Conservation (phyloP, 2,888 invertebrate genomes). For the Carcina quercana region DNA sequence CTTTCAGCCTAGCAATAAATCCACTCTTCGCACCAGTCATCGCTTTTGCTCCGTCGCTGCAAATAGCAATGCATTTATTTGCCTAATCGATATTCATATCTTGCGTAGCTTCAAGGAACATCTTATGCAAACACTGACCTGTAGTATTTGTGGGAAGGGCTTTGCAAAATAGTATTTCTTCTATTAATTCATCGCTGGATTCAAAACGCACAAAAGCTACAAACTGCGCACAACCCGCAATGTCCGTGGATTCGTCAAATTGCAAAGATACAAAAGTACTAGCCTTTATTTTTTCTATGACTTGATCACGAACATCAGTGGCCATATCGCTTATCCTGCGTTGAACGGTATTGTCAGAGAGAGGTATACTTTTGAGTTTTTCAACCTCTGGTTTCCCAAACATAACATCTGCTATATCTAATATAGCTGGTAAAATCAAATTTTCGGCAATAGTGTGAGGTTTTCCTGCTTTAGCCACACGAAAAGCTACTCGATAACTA, state of each 20-base stretch:
- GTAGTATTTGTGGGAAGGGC: conserved; percentile 16
- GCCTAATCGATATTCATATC: conserved; percentile 17
- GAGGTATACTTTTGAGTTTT: conserved; percentile 26
- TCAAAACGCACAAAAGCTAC: conserved; percentile 24
- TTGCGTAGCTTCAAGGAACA: conserved; percentile 15
- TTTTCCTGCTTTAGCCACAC: conserved; percentile 19
- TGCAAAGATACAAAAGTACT: conserved; percentile 19
- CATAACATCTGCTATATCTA: conserved; percentile 20
- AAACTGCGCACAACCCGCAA: conserved; percentile 21
- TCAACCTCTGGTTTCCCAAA: conserved; percentile 20
- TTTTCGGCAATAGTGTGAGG: conserved; percentile 22
- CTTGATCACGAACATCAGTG: conserved; percentile 22
- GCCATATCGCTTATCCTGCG: conserved; percentile 30
- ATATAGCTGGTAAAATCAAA: conserved; percentile 20
- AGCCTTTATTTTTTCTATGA: conserved; percentile 12
- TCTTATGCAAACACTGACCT: conserved; percentile 16
- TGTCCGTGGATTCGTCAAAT: conserved; percentile 22
- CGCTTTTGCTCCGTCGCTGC: conserved; percentile 15
- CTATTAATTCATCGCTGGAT: conserved; percentile 17
- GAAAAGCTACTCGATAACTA: conserved; percentile 15
- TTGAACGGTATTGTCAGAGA: conserved; percentile 29
- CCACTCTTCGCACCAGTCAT: conserved; percentile 17
- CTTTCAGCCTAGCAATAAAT: conserved; percentile 6
- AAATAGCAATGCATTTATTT: conserved; percentile 15
- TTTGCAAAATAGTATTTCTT: conserved; percentile 21